These are phyloP conservation scores for Dasypogon diadema DNA, from an alignment of 2,888 invertebrate genomes.

Conservation along the genomic window DNA sequence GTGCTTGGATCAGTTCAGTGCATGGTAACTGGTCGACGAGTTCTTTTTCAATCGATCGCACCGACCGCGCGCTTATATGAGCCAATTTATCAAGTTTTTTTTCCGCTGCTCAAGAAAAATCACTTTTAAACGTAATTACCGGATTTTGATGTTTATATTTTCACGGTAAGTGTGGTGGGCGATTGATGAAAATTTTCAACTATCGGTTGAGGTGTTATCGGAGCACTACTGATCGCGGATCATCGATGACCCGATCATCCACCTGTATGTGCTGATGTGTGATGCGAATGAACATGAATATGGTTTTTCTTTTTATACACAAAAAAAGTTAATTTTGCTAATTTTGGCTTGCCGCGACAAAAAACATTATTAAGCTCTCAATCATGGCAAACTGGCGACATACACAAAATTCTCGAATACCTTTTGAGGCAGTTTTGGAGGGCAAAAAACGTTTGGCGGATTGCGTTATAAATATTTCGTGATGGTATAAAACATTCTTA, in stretches of 20 bases:
- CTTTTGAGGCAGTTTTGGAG: no score
- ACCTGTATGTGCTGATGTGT: background rate
- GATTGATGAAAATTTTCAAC: background rate
- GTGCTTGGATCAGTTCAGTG: conserved; percentile 19
- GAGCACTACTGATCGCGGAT: background rate
- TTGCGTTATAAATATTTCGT: no score
- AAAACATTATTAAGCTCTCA: no score
- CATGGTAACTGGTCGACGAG: conserved; percentile 30
- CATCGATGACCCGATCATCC: background rate
- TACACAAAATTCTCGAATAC: no score
- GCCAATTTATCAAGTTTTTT: background rate
- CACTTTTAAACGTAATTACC: background rate
- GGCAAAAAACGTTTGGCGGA: no score
- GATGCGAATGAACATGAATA: background rate
- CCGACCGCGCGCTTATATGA: conserved; percentile 25
- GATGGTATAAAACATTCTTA: background rate
- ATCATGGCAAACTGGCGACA: no score
- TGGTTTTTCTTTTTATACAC: no score
- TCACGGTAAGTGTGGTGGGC: background rate
- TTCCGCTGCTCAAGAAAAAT: background rate
- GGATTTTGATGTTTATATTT: background rate
- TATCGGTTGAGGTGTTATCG: background rate
- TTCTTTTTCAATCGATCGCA: conserved; percentile 14
- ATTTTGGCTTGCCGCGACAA: no score
- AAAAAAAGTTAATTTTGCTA: no score